Evolutionary conservation across 2,797 vertebrate genomes (phyloP), one percentile per base, ranked within the genome.

Genomic region (Alosa sapidissima): DNA sequence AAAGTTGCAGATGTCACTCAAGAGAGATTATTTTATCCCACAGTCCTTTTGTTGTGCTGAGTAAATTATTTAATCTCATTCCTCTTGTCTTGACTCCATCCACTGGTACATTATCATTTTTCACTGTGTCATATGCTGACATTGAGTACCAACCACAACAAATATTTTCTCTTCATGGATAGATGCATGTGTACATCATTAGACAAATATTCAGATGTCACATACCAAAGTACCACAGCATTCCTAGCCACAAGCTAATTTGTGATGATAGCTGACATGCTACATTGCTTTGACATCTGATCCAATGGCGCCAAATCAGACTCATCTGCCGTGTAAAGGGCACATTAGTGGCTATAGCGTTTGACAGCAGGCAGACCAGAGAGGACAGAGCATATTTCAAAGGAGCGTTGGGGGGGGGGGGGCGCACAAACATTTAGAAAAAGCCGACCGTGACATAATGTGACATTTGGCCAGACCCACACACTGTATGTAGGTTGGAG

Each of bases 381-480:
- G 72, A 4, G 72, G 36, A 14, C 41, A 9, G 72, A 36, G 16
- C 41, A 21, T 41, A 19, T 75, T 78, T 41, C 36, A 45, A 45
- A 11, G 62, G n/a, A 24, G 7, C 0, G 24, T 33, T 11, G 65
- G 28, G 65, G 24, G 62, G 10, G 1, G n/a, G 65, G 65, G 55
- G 65, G 11, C 5, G 33, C 65, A 36, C 13, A 78, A 45, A 47
- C 72, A 47, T 16, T 45, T 47, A 21, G 36, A 78, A 45, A 45
- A 45, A 47, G 72, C 72, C 45, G 72, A 45, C 36, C 36, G 72
- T 78, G 72, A 78, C 72, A 47, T 78, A 45, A 78, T 47, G 72
- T 78, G 72, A 47, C 72, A 78, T 78, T 78, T 78, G 72, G 72
- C 72, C 72, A 78, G 36, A 78, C 14, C 36, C 72, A 78, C 36